These are phyloP conservation scores for Leucozona laternaria DNA, from an alignment of 2,888 invertebrate genomes.

Conservation along the genomic window DNA sequence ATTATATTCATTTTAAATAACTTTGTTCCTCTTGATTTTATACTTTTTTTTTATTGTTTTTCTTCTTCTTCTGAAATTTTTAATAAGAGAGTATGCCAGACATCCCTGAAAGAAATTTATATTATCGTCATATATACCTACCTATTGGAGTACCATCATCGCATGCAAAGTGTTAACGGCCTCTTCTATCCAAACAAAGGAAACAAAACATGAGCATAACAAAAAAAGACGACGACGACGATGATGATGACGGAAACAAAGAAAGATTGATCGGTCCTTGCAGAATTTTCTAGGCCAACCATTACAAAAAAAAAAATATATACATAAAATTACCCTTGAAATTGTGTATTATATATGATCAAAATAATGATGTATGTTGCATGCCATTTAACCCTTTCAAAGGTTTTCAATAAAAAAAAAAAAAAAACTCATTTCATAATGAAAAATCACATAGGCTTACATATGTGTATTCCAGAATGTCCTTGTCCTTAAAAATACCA, in stretches of 20 bases:
- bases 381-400: slow-evolving; percentile 13
- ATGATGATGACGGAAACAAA: slow-evolving; percentile 19
- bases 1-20: too few species aligned
- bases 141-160: not conserved
- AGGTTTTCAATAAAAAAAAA: slow-evolving; percentile 20
- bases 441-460: not conserved
- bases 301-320: slow-evolving; percentile 12
- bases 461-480: slow-evolving; percentile 1
- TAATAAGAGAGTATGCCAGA: not conserved
- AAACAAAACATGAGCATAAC: not conserved
- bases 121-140: too few species aligned
- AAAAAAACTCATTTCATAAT: slow-evolving; percentile 15
- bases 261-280: slow-evolving; percentile 52
- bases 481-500: slow-evolving; percentile 43
- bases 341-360: not conserved
- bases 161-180: slow-evolving; percentile 37
- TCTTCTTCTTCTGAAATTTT: not conserved
- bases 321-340: slow-evolving; percentile 63
- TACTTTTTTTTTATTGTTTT: not conserved
- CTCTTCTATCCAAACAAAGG: not conserved
- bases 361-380: not conserved
- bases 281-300: slow-evolving; percentile 66
- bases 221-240: not conserved
- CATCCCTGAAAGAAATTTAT: not conserved
- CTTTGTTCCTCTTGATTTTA: too few species aligned